These are phyloP conservation scores for Diplolepis rosae DNA, from an alignment of 2,888 invertebrate species.

Conservation along the genomic window DNA sequence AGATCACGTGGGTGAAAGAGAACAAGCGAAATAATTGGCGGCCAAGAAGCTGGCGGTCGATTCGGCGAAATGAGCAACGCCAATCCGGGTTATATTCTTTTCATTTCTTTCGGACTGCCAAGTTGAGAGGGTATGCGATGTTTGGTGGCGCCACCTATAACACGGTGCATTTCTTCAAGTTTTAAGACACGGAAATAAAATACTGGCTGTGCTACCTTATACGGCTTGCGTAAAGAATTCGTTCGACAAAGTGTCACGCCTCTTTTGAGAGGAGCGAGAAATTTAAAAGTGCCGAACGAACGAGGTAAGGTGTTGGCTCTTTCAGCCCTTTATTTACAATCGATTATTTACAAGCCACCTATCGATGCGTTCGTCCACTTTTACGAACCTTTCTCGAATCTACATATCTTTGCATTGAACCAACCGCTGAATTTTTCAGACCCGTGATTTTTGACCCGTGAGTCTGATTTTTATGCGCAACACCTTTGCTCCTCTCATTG, in stretches of 20 bases:
- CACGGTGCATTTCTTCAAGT: constrained; percentile 41
- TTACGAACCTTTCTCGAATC: neutral
- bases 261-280: neutral
- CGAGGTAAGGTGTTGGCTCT: too few relatives aligned
- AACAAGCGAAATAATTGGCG: constrained; percentile 57
- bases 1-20: constrained; percentile 45
- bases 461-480: neutral
- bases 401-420: neutral
- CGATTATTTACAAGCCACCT: constrained; percentile 7
- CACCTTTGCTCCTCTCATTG: neutral
- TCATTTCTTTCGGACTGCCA: constrained; percentile 25
- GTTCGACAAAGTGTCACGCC: constrained; percentile 5
- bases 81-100: constrained; percentile 29
- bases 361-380: too few relatives aligned
- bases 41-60: constrained; percentile 48
- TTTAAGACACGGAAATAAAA: constrained; percentile 54
- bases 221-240: constrained; percentile 40
- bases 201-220: constrained; percentile 49
- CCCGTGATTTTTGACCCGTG: neutral
- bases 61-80: constrained; percentile 48
- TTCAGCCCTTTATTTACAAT: constrained; percentile 7
- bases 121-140: neutral
- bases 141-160: constrained; percentile 37
- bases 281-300: neutral
- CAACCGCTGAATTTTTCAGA: neutral